These are phyloP conservation scores for Phthorimaea operculella DNA, from an alignment of 1,140 invertebrate genomes.

Conservation along the genomic window DNA sequence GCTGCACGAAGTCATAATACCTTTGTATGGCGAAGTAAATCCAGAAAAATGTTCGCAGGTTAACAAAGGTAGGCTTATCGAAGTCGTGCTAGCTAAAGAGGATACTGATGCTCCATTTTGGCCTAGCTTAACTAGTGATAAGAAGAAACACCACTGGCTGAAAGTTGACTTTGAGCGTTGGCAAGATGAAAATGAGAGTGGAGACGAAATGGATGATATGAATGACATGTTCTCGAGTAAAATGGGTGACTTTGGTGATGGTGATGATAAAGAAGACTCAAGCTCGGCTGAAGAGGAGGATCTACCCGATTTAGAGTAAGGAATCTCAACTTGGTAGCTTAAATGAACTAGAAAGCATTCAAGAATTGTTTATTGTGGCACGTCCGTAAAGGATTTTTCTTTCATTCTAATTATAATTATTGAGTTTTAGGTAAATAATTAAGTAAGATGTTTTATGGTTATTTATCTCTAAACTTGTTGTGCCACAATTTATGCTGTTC, in stretches of 20 bases:
- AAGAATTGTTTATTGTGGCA: conserved; percentile 1
- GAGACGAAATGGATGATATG: conserved; percentile 40
- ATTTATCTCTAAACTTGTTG: neutral
- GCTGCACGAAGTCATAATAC: conserved; percentile 85
- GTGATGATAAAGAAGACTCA: conserved; percentile 42
- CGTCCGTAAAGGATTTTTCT: neutral
- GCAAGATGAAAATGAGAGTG: conserved; percentile 85
- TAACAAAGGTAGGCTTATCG: conserved; percentile 80
- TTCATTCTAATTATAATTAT: neutral
- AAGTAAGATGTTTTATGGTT: neutral
- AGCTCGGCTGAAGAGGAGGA: conserved; percentile 54
- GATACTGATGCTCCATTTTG: conserved; percentile 86
- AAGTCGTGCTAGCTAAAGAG: conserved; percentile 77
- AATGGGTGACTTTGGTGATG: conserved; percentile 36
- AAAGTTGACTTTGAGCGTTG: conserved; percentile 98
- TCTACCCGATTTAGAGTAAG: conserved; percentile 48
- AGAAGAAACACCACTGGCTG: conserved; percentile 93
- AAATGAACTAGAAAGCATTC: too few species aligned
- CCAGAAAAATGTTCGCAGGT: conserved; percentile 78
- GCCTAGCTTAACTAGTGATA: conserved; percentile 88
- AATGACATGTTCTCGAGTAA: conserved; percentile 46
- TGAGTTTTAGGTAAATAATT: neutral
- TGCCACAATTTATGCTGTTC: neutral
- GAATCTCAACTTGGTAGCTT: conserved; percentile 5
- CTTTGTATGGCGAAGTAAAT: conserved; percentile 84